Percentiles rank a stretch among this genome's conserved stretches.
Conservation (phyloP, 2,888 invertebrate species). For the Eudasyphora cyanicolor region DNA sequence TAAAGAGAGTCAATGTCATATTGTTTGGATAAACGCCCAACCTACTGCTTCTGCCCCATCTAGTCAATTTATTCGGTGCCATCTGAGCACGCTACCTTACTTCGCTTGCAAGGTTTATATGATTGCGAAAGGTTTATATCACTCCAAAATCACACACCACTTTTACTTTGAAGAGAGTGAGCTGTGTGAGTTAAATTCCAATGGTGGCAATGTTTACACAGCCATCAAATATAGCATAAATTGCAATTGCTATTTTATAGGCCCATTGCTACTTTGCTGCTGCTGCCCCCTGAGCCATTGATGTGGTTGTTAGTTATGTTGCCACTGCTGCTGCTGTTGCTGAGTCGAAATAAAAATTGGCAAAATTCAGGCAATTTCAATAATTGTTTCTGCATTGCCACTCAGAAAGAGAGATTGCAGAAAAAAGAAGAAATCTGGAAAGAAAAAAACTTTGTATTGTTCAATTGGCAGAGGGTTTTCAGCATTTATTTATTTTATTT, state of each 20-base stretch:
- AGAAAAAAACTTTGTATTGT: conserved; percentile 58
- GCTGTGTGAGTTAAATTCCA: conserved; percentile 25
- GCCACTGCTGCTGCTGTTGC: conserved; percentile 19
- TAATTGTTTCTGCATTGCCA: conserved; percentile 57
- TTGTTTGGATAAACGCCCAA: too few relatives aligned
- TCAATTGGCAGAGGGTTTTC: conserved; percentile 33
- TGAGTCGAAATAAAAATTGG: conserved; percentile 28
- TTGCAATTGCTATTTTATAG: conserved; percentile 43
- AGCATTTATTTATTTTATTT: conserved; percentile 41
- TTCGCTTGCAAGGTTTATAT: too few relatives aligned
- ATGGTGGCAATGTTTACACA: conserved; percentile 39
- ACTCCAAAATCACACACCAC: conserved; percentile 12
- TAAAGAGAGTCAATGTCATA: too few relatives aligned
- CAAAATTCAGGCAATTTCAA: conserved; percentile 53
- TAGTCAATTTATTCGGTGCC: too few relatives aligned
- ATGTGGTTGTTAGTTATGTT: conserved; percentile 1
- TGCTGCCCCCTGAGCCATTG: not conserved
- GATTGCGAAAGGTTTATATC: not conserved
- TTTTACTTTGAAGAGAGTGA: not conserved
- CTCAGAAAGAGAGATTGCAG: conserved; percentile 17
- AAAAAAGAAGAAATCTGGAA: conserved; percentile 20
- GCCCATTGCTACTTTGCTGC: conserved; percentile 35
- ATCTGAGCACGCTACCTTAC: too few relatives aligned
- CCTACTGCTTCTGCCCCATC: too few relatives aligned
- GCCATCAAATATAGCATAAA: conserved; percentile 51